Base-by-base conservation (phyloP, 2,888 invertebrate species). In the Leptopterna dolabrata region DNA sequence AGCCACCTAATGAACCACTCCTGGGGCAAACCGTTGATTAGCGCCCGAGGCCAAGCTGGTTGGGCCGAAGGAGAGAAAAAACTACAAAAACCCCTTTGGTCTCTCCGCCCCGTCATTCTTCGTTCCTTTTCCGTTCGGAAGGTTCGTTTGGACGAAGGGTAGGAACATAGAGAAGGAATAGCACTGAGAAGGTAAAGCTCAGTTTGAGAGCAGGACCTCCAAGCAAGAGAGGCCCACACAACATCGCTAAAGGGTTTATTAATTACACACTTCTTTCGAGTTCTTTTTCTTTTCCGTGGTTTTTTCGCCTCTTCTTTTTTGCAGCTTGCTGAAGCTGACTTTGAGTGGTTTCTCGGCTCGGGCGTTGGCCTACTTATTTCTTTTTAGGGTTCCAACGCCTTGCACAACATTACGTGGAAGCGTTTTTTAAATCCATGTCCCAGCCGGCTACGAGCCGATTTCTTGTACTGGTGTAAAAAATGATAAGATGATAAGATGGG, bases 251-350 rank as follows among this genome's bases (percentile, higher is more conserved):
- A 83, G 83, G 83, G 83, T 83, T 83, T 83, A 83, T 83, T 83
- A 83, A 83, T 83, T 83, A 83, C 83, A 63, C 83, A 83, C 83
- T 83, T 83, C 83, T 83, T 83, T 43, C 70, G 81, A 16, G 41
- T 45, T 76, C 76, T 76, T 36, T 41, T 45, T 78, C 27, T 45
- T 45, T 24, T 45, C 19, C 41, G 36, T 3, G 30, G n/a, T n/a
- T 73, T 45, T 45, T 78, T 78, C 24, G 11, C 30, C 43, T 78
- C 27, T 78, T 43, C 43, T 76, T 41, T 24, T 36, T 76, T 76
- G 13, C 78, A 6, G 24, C 45, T 78, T 45, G 43, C 78, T 70
- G 70, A 83, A 83, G 83, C 70, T 41, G 70, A 63, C 63, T 83
- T 83, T 83, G 83, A 83, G 83, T 83, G 83, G 83, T 43, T 83